Base-by-base conservation (phyloP, 2,113 vertebrate genomes). In the Labeo catla region DNA sequence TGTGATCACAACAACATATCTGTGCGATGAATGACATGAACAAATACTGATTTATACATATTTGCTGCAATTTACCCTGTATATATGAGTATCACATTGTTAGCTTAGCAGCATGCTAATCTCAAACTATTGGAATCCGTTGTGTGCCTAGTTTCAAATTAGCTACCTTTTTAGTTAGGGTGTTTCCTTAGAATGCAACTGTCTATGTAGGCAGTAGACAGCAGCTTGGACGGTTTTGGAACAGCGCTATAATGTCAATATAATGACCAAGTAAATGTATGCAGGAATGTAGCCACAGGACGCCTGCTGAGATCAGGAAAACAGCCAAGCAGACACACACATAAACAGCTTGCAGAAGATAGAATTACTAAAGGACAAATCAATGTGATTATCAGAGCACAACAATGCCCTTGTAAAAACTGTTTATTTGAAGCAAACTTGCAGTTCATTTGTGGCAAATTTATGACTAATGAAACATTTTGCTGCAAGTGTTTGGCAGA, bases 211-310 rank as follows among this genome's bases (percentile, higher is more conserved):
- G 16, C 16, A 21, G 36, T 43, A 43, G 19, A 72, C 68, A 43
- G 36, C 36, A 43, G 21, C 36, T 70, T 8, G 8, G 16, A 6
- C 6, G 43, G 5, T 47, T 74, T 74, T 74, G 72, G 43, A 74
- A 74, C 0, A n/a, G 21, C 16, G 5, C 45, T 74, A 72, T 43
- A 70, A 70, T 70, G 68, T 72, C 8, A 16, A 36, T 68, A 36
- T 68, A 68, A 68, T 68, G 28, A 8, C 34, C 68, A 72, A 74
- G 72, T 74, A 49, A 74, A 47, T 74, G 43, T 74, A 74, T 74
- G 39, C 72, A 74, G 45, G 43, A 74, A 43, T 72, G 36, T 74
- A 74, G 19, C 72, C 72, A 74, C 72, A 74, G 2, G 72, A 74
- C 47, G 21, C 43, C 72, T 74, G 10, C 21, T 11, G 43, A 73